A percentile compares a stretch with the other conserved stretches of the same genome.
Evolutionary conservation across 2,797 vertebrate species (phyloP).

Genomic region (Taenioides sp.): DNA sequence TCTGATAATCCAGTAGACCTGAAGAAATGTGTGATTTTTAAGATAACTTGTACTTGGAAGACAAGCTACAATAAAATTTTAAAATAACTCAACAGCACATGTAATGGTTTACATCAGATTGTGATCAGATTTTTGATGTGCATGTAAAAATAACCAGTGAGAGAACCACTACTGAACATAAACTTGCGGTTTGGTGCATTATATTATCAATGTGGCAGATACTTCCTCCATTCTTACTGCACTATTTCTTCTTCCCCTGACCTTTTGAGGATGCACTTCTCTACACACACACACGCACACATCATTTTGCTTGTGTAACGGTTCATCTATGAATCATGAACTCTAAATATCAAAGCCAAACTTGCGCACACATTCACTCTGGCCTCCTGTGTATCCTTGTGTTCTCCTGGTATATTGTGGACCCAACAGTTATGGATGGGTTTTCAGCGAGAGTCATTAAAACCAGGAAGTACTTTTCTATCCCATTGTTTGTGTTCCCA

Average conservation of each 20-base stretch:
- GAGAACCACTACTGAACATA: neutral
- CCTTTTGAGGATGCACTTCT: slow-evolving; percentile 45
- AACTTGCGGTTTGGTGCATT: slow-evolving; percentile 8
- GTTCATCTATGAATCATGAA: slow-evolving; percentile 68
- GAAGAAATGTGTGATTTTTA: too few species aligned
- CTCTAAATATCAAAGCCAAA: slow-evolving; percentile 65
- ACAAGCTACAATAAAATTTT: too few species aligned
- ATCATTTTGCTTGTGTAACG: slow-evolving; percentile 52
- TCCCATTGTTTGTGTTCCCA: slow-evolving; percentile 34
- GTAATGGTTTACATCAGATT: too few species aligned
- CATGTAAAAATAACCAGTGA: neutral
- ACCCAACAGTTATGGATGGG: slow-evolving; percentile 16
- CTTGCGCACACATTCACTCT: slow-evolving; percentile 33
- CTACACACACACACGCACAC: slow-evolving; percentile 16
- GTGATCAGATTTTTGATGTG: too few species aligned
- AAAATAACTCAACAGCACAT: too few species aligned
- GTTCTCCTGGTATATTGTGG: slow-evolving; percentile 5
- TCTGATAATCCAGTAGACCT: too few species aligned
- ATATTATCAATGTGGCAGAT: slow-evolving; percentile 16
- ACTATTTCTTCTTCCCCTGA: slow-evolving; percentile 39
- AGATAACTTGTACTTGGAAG: neutral
- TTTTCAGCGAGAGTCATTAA: slow-evolving; percentile 37
- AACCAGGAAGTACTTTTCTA: slow-evolving; percentile 33
- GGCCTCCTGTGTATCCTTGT: slow-evolving; percentile 7
- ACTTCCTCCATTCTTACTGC: slow-evolving; percentile 29